Base-by-base conservation (phyloP, 2,113 vertebrate species). In the Trematomus loennbergii region DNA sequence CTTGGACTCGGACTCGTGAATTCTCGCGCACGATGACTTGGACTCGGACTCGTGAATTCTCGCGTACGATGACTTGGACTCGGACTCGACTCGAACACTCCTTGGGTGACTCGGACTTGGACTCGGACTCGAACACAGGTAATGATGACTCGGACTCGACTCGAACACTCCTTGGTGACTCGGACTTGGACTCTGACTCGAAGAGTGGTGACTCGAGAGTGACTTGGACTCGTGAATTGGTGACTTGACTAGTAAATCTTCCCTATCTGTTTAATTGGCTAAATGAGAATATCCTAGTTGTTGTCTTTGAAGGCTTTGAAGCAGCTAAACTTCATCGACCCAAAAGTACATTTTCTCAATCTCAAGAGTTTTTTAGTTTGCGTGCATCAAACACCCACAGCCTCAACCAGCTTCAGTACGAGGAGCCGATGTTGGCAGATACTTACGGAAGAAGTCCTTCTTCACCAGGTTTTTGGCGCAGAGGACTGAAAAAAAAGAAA, bases 401-500 rank as follows among this genome's bases (percentile, higher is more conserved):
- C 8, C 60, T 10, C 33, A 13, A 43, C 49, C 49, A 73, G 20
- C n/a, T 73, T 78, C 11, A 62, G 62, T 33, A 66, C 36, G 9
- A 59, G 60, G n/a, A 53, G 57, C 22, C 68, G 55, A 11, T 46
- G 46, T 3, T 15, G 16, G 61, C 12, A 69, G 78, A 79, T 99
- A 99, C 98, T 99, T 96, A 99, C 98, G 97, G 93, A 99, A 99
- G 94, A 99, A 99, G 93, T 99, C 98, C 95, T 99, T 99, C 96
- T 99, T 99, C 93, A 97, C 98, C 93, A 99, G 95, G 93, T 99
- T 99, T 95, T 99, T 99, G 92, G 98, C 98, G 90, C 98, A 99
- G 83, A 99, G 96, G 89, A 99, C 98, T 99, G 95, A 65, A 97
- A 91, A 55, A 59, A 79, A 88, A 54, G 88, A 79, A 72, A 64